These are phyloP conservation scores for Hozukius guyotensis DNA, from an alignment of 2,797 vertebrate genomes.

Conservation along the genomic window DNA sequence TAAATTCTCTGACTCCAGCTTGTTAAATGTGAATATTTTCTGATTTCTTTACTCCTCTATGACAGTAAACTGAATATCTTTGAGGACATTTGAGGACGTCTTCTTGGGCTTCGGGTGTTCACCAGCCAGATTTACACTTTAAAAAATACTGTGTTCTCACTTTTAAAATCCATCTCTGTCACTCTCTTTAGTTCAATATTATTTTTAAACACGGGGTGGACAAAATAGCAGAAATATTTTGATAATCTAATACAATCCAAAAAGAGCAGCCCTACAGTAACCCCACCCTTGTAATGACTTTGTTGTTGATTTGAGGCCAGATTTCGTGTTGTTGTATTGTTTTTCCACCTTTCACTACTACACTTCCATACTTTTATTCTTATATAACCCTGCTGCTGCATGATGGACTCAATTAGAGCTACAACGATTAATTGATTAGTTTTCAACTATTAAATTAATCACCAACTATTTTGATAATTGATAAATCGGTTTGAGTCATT, in stretches of 20 bases:
- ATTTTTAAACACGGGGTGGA: not conserved
- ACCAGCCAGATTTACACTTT: conserved; percentile 45
- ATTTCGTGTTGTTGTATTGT: not conserved
- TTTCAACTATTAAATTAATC: too few species aligned
- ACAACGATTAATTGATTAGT: too few species aligned
- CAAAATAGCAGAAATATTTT: not conserved
- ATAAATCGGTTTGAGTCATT: too few species aligned
- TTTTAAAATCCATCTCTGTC: not conserved
- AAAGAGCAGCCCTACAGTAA: too few species aligned
- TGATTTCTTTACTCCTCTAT: too few species aligned
- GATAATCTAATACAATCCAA: too few species aligned
- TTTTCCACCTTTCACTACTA: not conserved
- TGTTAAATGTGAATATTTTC: too few species aligned
- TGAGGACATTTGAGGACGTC: too few species aligned
- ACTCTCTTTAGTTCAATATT: not conserved
- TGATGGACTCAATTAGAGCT: not conserved
- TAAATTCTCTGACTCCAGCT: too few species aligned
- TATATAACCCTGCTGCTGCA: not conserved
- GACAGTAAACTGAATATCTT: too few species aligned
- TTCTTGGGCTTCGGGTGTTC: not conserved
- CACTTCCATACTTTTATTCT: not conserved
- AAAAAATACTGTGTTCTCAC: not conserved
- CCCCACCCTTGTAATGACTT: too few species aligned
- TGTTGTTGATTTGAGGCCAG: not conserved
- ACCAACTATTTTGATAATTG: too few species aligned